A percentile compares a stretch with the other conserved stretches of the same genome.
Evolutionary conservation across 2,888 invertebrate species (phyloP).

Genomic region (Punctoribates punctum): DNA sequence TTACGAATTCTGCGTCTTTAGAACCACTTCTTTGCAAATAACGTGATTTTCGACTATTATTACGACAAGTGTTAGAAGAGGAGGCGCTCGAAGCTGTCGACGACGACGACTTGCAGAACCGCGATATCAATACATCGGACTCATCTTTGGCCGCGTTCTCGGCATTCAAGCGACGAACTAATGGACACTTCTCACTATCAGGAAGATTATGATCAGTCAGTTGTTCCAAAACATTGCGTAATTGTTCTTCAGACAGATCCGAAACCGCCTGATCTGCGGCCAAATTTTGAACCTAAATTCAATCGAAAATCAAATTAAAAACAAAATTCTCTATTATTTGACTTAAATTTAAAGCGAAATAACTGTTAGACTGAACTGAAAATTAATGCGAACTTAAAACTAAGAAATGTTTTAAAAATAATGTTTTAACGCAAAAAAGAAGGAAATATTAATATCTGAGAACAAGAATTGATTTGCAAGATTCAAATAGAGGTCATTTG

Average conservation of each 20-base stretch:
- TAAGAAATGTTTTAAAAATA: too few species aligned
- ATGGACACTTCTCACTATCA: slow-evolving; percentile 43
- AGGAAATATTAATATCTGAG: neutral
- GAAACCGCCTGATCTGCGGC: slow-evolving; percentile 26
- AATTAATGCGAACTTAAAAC: too few species aligned
- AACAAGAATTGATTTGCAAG: neutral
- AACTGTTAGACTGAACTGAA: too few species aligned
- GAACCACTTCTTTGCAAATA: slow-evolving; percentile 3
- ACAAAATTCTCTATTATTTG: too few species aligned
- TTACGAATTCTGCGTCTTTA: slow-evolving; percentile 23
- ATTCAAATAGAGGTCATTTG: neutral
- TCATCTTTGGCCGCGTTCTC: slow-evolving; percentile 31
- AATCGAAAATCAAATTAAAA: too few species aligned
- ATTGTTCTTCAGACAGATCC: slow-evolving; percentile 40
- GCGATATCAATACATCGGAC: slow-evolving; percentile 1
- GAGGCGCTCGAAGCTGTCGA: neutral
- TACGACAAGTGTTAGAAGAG: neutral
- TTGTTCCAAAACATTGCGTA: slow-evolving; percentile 43
- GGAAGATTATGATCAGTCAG: slow-evolving; percentile 43
- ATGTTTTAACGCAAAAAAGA: neutral
- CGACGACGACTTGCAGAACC: slow-evolving; percentile 5
- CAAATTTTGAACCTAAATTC: neutral
- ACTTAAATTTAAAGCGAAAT: too few species aligned
- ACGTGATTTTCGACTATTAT: slow-evolving; percentile 9
- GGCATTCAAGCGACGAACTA: slow-evolving; percentile 40